phyloP scores from a whole-genome alignment of 2,797 vertebrate species.

The Eidolon dupreanum region DNA sequence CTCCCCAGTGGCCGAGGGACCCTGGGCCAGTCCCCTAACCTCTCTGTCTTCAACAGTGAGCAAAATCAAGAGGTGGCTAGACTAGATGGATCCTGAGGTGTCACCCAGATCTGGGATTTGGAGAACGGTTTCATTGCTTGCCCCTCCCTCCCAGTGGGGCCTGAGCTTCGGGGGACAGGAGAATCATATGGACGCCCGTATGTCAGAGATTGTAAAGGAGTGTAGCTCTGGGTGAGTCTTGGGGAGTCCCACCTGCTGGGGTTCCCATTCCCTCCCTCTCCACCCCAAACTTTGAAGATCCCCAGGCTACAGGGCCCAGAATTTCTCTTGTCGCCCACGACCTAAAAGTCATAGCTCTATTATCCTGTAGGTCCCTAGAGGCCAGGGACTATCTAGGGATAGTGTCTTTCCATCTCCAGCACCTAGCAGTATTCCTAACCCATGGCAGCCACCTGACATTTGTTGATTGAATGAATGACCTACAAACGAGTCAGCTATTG shows the following conservation, averaged over 20 bases:
- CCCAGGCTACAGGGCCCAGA: background rate
- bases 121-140: background rate
- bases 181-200: background rate
- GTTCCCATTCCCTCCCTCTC: background rate
- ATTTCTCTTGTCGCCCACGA: background rate
- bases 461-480: background rate
- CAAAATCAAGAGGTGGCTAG: background rate
- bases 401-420: background rate
- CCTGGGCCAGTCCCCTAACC: background rate
- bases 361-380: rapidly evolving
- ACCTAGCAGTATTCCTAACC: background rate
- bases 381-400: background rate
- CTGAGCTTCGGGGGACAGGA: background rate
- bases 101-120: background rate
- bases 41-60: background rate
- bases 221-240: background rate
- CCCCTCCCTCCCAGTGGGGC: rapidly evolving
- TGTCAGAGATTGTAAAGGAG: rapidly evolving
- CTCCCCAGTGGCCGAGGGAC: background rate
- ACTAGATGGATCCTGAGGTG: background rate
- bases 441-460: background rate
- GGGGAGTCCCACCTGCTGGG: no score
- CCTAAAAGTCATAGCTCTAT: background rate
- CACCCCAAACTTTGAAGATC: background rate
- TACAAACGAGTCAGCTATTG: background rate